Evolutionary conservation across 2,888 invertebrate genomes (phyloP).

Genomic region (Melinaea marsaeus): DNA sequence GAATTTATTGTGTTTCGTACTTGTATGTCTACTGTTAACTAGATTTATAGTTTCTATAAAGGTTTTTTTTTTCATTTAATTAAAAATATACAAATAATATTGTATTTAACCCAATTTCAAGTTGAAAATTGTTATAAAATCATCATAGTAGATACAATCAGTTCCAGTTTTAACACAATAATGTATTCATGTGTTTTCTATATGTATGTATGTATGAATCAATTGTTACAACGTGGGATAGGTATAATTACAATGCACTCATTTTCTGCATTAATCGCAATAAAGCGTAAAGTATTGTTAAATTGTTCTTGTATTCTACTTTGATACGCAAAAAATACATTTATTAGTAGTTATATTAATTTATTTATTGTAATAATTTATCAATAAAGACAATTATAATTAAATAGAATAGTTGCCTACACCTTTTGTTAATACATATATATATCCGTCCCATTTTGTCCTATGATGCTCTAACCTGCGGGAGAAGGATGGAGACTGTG

Average conservation of each 20-base stretch:
- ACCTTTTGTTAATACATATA: constrained; percentile 43
- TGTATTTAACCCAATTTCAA: not conserved
- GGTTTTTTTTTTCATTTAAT: no score
- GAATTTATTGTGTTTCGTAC: no score
- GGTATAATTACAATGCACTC: constrained; percentile 50
- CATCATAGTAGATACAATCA: constrained; percentile 1
- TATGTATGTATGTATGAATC: constrained; percentile 34
- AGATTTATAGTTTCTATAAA: no score
- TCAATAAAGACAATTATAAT: no score
- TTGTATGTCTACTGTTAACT: no score
- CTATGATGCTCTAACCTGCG: constrained; percentile 33
- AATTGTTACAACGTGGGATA: constrained; percentile 44
- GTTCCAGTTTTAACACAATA: constrained; percentile 34
- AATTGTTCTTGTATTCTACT: no score
- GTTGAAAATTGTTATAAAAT: not conserved
- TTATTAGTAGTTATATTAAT: no score
- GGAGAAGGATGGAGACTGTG: constrained; percentile 57
- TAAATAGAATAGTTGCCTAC: constrained; percentile 47
- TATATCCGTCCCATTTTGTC: constrained; percentile 41
- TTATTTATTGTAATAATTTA: no score
- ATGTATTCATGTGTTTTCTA: constrained; percentile 32
- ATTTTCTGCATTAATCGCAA: constrained; percentile 58
- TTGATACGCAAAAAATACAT: no score
- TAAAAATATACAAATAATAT: not conserved
- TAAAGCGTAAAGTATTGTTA: constrained; percentile 53